Conservation (phyloP, 2,888 invertebrate species). For the Zygogramma bicolorata region DNA sequence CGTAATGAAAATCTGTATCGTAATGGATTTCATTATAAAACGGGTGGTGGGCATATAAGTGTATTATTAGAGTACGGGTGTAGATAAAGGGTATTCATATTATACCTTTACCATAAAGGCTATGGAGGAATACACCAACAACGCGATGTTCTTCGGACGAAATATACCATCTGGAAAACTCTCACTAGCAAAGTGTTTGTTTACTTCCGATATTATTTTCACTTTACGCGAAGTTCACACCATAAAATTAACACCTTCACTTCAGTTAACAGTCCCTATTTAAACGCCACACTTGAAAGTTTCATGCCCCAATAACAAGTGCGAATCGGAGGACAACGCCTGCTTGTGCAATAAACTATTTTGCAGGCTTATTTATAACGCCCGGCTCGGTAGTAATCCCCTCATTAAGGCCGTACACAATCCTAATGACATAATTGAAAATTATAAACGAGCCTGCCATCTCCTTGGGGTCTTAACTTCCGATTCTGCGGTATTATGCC, state of each 20-base stretch:
- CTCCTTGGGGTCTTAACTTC: slow-evolving; percentile 31
- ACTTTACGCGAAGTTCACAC: too few species aligned
- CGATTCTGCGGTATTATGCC: not conserved
- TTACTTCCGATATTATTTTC: too few species aligned
- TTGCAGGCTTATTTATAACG: slow-evolving; percentile 31
- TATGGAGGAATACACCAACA: too few species aligned
- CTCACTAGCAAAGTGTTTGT: too few species aligned
- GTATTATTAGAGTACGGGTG: too few species aligned
- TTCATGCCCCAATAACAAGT: slow-evolving; percentile 30
- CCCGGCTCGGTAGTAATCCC: slow-evolving; percentile 22
- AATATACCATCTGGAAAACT: too few species aligned
- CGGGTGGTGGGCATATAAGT: too few species aligned
- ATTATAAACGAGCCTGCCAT: slow-evolving; percentile 52
- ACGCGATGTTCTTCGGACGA: too few species aligned
- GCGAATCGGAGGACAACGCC: not conserved
- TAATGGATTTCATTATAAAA: too few species aligned
- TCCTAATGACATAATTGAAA: slow-evolving; percentile 57
- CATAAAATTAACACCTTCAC: slow-evolving; percentile 13
- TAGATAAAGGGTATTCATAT: too few species aligned
- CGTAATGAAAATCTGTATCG: too few species aligned
- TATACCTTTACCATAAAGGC: too few species aligned
- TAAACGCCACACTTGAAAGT: slow-evolving; percentile 29
- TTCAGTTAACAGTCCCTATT: slow-evolving; percentile 26
- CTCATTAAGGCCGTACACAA: slow-evolving; percentile 43
- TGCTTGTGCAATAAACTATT: slow-evolving; percentile 30